phyloP scores from a whole-genome alignment of 1,140 invertebrate genomes.

The Aphelinus atriplicis region DNA sequence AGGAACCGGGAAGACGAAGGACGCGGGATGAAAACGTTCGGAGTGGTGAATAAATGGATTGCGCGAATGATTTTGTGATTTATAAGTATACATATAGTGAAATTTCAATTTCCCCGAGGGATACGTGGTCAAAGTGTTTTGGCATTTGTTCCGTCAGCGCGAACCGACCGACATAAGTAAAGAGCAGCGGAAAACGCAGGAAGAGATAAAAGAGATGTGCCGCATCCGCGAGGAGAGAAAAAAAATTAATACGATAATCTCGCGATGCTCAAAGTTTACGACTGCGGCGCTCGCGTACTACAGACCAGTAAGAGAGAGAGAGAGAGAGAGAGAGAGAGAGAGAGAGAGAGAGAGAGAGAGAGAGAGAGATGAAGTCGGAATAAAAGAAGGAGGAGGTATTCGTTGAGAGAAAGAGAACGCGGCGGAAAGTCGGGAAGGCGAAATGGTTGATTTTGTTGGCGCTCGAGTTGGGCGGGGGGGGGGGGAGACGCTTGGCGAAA shows the following conservation, averaged over 20 bases:
- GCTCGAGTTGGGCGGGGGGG: constrained; percentile 8
- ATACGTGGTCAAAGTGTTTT: too few species aligned
- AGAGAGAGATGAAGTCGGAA: constrained; percentile 19
- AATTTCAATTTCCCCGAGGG: too few species aligned
- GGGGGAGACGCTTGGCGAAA: neutral
- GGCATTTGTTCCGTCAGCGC: too few species aligned
- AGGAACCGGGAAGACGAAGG: neutral
- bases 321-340: neutral
- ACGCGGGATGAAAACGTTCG: too few species aligned
- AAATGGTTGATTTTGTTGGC: constrained; percentile 40
- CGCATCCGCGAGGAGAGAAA: neutral
- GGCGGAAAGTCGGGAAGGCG: constrained; percentile 21
- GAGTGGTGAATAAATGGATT: too few species aligned
- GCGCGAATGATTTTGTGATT: too few species aligned
- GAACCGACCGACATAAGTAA: neutral
- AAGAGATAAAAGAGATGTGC: neutral
- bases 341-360: constrained; percentile 22
- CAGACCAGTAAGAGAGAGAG: neutral
- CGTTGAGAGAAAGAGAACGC: too few species aligned
- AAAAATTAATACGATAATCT: constrained; percentile 36
- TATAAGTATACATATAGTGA: too few species aligned
- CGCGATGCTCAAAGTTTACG: constrained; percentile 12
- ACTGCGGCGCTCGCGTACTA: neutral
- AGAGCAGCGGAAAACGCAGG: neutral
- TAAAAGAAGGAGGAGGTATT: neutral